A percentile compares a stretch with the other conserved stretches of the same genome.
These are phyloP conservation scores for Tonatia bakeri DNA, from an alignment of 2,113 vertebrate species.

Conservation along the genomic window DNA sequence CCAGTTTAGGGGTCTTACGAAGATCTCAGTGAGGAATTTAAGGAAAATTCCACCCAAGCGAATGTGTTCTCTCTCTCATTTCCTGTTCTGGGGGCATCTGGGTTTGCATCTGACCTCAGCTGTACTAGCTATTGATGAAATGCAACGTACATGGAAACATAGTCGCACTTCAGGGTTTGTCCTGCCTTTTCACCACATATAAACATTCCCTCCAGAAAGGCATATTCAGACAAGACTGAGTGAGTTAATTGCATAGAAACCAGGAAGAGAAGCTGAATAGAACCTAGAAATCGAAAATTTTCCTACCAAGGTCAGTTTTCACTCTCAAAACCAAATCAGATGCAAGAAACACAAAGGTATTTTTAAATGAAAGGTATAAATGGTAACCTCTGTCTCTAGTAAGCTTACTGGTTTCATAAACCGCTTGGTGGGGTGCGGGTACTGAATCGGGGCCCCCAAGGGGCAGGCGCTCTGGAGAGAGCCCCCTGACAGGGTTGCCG, in stretches of 20 bases:
- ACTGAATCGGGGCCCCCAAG: rapidly evolving
- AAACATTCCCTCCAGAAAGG: background rate
- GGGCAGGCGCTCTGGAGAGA: background rate
- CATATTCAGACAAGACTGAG: background rate
- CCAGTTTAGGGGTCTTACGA: background rate
- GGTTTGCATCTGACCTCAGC: background rate
- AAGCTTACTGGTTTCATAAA: background rate
- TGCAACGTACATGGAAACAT: background rate
- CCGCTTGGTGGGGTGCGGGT: background rate
- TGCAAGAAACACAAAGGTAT: background rate
- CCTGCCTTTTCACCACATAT: background rate
- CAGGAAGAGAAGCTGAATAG: conserved; percentile 20
- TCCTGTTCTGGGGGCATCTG: background rate
- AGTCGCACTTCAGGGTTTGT: background rate
- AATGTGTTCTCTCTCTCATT: background rate
- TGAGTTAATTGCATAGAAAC: conserved; percentile 41
- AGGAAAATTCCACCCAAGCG: background rate
- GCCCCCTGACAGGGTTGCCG: too few species aligned
- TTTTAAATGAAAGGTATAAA: conserved; percentile 11
- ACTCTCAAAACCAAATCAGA: conserved; percentile 29
- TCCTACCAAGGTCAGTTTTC: conserved; percentile 3
- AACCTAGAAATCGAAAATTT: conserved; percentile 32
- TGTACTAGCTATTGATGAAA: background rate
- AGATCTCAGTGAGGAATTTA: background rate
- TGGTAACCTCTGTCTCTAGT: background rate